These are phyloP conservation scores for Leptinotarsa peninsularis DNA, from an alignment of 2,888 invertebrate species.

Conservation along the genomic window DNA sequence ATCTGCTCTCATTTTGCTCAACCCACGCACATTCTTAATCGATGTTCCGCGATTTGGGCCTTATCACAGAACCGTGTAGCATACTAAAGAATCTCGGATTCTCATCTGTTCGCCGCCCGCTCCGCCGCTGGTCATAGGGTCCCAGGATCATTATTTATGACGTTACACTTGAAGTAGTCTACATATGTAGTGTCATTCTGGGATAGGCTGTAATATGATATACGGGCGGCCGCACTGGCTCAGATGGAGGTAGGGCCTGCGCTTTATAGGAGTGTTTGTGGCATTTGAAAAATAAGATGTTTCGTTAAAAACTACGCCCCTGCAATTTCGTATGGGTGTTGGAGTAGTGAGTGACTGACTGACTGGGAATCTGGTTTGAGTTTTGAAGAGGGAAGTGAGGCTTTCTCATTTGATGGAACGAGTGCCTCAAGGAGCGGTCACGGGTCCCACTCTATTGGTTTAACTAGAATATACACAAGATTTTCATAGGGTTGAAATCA, in stretches of 20 bases:
- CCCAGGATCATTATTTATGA: constrained; percentile 53
- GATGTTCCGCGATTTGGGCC: not conserved
- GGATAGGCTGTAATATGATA: constrained; percentile 58
- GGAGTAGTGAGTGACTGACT: not conserved
- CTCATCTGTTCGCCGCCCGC: not conserved
- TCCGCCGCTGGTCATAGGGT: constrained; percentile 42
- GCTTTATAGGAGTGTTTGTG: constrained; percentile 50
- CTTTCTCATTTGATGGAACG: not conserved
- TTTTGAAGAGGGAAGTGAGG: not conserved
- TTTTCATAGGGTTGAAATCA: no score
- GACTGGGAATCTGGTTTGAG: not conserved
- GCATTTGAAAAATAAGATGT: constrained; percentile 55
- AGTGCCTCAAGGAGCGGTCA: not conserved
- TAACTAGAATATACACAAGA: no score
- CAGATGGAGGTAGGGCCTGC: constrained; percentile 48
- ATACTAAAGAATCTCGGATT: not conserved
- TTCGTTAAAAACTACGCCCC: constrained; percentile 48
- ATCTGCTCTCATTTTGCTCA: no score
- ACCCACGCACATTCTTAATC: no score
- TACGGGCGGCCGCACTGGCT: constrained; percentile 50
- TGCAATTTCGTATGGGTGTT: constrained; percentile 35
- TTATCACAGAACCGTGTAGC: not conserved
- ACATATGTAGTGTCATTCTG: constrained; percentile 57
- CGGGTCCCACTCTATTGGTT: not conserved
- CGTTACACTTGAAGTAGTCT: constrained; percentile 52